Conservation (phyloP, 2,888 invertebrate genomes). For the Napeogenes sylphis region DNA sequence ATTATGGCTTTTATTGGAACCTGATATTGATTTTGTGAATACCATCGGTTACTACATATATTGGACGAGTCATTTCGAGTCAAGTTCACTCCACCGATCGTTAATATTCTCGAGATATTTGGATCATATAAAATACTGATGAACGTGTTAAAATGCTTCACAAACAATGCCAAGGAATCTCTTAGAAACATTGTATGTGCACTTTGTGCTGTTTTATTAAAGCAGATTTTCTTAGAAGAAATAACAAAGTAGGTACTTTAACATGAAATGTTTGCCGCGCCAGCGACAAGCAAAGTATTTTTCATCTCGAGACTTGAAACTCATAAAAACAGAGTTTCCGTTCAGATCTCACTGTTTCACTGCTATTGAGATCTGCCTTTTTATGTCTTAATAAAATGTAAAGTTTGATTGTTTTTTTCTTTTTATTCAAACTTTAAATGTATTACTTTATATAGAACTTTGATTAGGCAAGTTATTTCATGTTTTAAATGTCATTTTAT, state of each 20-base stretch:
- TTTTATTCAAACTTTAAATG: not conserved
- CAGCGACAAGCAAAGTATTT: constrained; percentile 28
- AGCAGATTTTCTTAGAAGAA: constrained; percentile 33
- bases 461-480: too few relatives aligned
- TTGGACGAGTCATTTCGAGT: too few relatives aligned
- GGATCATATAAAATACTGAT: too few relatives aligned
- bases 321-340: constrained; percentile 23
- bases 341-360: constrained; percentile 6
- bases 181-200: constrained; percentile 1
- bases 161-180: constrained; percentile 3
- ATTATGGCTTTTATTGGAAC: constrained; percentile 42
- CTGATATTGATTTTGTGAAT: constrained; percentile 45
- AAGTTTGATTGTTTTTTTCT: not conserved
- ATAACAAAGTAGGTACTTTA: constrained; percentile 34
- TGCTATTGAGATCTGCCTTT: constrained; percentile 5
- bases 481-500: not conserved
- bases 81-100: too few relatives aligned
- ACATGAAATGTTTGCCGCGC: constrained; percentile 30
- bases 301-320: constrained; percentile 33
- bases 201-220: constrained; percentile 22
- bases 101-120: too few relatives aligned
- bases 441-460: not conserved
- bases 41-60: constrained; percentile 1
- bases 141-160: too few relatives aligned
- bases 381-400: constrained; percentile 4